Base-by-base conservation (phyloP, 2,888 invertebrate genomes). In the Caenorhabditis parvicauda region DNA sequence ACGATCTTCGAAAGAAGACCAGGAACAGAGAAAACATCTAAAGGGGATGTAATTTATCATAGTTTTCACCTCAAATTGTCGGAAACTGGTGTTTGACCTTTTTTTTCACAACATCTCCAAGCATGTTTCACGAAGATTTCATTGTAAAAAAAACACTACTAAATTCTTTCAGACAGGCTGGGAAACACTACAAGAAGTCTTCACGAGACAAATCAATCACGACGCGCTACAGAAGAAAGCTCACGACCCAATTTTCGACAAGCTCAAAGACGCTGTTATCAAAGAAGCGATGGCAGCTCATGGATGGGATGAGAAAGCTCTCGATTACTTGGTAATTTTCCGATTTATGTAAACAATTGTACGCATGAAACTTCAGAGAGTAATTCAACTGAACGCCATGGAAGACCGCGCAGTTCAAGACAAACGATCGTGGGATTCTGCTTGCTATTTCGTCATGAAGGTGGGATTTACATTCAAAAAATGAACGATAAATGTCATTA, bases 301-400 rank as follows among this genome's bases (percentile, higher is more conserved):
- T 82, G 86, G 88, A 41, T 99, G 98, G 96, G 96, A 99, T 82
- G 88, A 89, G 54, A 90, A 96, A 70, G 86, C 86, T 3, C 81
- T 83, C 67, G 85, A 85, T 45, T 85, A 85, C 72, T 68, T 86
- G 82, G 91, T 90, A 19, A 47, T 45, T 58, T 22, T 19, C 28
- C 4, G 5, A 9, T 2, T 38, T 17, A 17, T 46, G 9, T n/a
- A 19, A 12, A 14, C 6, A 19, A n/a, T 24, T n/a, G 17, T 35
- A n/a, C 47, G 17, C 14, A 21, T 9, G 25, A 29, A 50, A 9
- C 52, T 74, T 48, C 54, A 94, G 17, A 86, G 91, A n/a, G 92
- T 95, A 3, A 90, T 98, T 57, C 96, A 98, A 82, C 83, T 92
- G 58, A 96, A 94, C 83, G 90, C 92, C 0, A 84, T 98, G 22